Percentiles rank a stretch among this genome's conserved stretches.
These are phyloP conservation scores for Poeciliopsis turneri DNA, from an alignment of 2,797 vertebrate genomes.

Conservation along the genomic window DNA sequence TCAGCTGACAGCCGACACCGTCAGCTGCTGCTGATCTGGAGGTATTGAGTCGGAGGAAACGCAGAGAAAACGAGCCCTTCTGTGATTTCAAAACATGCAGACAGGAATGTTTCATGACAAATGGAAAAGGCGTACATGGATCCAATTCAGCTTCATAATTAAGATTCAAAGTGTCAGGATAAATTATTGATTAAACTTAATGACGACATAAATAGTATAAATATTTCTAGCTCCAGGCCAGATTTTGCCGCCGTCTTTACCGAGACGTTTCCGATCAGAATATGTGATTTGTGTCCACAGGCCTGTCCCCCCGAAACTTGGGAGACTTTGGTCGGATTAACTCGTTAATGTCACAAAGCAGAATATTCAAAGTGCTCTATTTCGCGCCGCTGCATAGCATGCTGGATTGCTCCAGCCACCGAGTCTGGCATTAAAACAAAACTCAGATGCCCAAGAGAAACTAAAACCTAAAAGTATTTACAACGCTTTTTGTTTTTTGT, in stretches of 20 bases:
- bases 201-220: constrained; percentile 63
- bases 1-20: constrained; percentile 30
- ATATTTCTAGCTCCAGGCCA: constrained; percentile 71
- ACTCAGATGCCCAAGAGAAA: constrained; percentile 48
- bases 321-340: constrained; percentile 27
- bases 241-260: constrained; percentile 27
- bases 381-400: constrained; percentile 41
- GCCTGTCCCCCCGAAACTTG: constrained; percentile 27
- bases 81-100: constrained; percentile 63
- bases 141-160: constrained; percentile 18
- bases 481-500: constrained; percentile 34
- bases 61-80: constrained; percentile 61
- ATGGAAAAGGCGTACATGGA: constrained; percentile 13
- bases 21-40: constrained; percentile 35
- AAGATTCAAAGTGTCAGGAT: background rate
- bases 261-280: constrained; percentile 15
- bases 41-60: constrained; percentile 47
- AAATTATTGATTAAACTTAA: constrained; percentile 26
- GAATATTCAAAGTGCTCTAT: constrained; percentile 31
- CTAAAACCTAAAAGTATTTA: constrained; percentile 65
- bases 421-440: constrained; percentile 34
- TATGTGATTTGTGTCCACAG: background rate
- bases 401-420: constrained; percentile 34
- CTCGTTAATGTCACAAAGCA: constrained; percentile 3
- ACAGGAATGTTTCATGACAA: constrained; percentile 47